phyloP scores from a whole-genome alignment of 2,113 vertebrate genomes.

The Gadus chalcogrammus region DNA sequence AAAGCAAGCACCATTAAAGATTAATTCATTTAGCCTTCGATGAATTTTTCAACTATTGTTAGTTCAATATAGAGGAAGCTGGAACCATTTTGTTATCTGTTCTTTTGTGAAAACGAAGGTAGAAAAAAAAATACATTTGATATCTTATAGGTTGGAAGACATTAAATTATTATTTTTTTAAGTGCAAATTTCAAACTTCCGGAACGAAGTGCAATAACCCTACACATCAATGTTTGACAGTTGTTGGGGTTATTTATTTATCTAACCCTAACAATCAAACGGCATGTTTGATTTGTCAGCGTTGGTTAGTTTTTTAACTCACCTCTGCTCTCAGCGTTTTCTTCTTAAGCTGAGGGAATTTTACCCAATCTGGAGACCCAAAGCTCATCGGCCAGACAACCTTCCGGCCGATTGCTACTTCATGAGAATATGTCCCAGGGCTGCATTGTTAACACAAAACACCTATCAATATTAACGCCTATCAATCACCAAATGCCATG shows the following conservation, averaged over 20 bases:
- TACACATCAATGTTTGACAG: background rate
- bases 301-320: slow-evolving; percentile 5
- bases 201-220: too few species aligned
- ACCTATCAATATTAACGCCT: background rate
- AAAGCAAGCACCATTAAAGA: background rate
- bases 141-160: too few species aligned
- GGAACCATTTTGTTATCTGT: too few species aligned
- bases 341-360: slow-evolving; percentile 61
- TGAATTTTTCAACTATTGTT: too few species aligned
- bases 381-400: slow-evolving; percentile 86
- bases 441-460: slow-evolving; percentile 51
- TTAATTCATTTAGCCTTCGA: too few species aligned
- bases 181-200: too few species aligned
- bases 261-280: background rate
- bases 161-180: too few species aligned
- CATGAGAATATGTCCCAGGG: slow-evolving; percentile 72
- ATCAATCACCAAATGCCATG: slow-evolving; percentile 9
- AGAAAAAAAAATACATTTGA: too few species aligned
- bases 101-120: too few species aligned
- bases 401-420: slow-evolving; percentile 48
- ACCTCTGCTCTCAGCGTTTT: slow-evolving; percentile 76
- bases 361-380: slow-evolving; percentile 81
- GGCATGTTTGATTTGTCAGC: background rate
- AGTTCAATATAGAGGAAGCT: too few species aligned
- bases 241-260: too few species aligned